Evolutionary conservation across 2,888 invertebrate species (phyloP).

Genomic region (Lasioglossum marginatum): DNA sequence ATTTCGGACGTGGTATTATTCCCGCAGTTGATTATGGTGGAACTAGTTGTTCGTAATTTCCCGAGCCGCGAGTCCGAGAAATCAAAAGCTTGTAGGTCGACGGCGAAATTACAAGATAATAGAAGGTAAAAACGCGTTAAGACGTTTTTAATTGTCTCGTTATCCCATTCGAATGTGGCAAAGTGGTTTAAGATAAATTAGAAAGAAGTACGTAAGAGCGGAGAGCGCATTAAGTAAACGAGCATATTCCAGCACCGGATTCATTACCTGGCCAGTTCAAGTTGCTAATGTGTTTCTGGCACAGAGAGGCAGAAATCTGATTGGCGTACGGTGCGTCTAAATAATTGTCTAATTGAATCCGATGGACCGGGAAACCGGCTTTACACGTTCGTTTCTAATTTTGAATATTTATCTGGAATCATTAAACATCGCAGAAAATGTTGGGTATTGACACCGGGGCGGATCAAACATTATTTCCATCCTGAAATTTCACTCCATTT

Average conservation of each 20-base stretch:
- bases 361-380: neutral
- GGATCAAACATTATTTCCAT: neutral
- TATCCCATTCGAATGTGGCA: neutral
- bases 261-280: constrained; percentile 11
- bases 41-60: neutral
- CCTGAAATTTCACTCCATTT: neutral
- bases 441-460: neutral
- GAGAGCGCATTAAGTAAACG: neutral
- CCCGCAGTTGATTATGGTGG: neutral
- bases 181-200: neutral
- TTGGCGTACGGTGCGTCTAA: neutral
- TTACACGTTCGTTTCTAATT: neutral
- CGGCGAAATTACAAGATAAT: neutral
- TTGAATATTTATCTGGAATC: neutral
- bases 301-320: neutral
- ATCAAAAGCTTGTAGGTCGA: neutral
- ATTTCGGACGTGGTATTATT: neutral
- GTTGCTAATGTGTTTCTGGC: neutral
- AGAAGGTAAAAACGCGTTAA: neutral
- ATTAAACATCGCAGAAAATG: neutral
- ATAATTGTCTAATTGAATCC: constrained; percentile 8
- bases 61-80: neutral
- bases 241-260: constrained; percentile 5
- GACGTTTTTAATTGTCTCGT: constrained; percentile 1
- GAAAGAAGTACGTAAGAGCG: neutral